Evolutionary conservation across 2,113 vertebrate genomes (phyloP), one percentile per base, ranked within the genome.

Genomic region (Caretta caretta): DNA sequence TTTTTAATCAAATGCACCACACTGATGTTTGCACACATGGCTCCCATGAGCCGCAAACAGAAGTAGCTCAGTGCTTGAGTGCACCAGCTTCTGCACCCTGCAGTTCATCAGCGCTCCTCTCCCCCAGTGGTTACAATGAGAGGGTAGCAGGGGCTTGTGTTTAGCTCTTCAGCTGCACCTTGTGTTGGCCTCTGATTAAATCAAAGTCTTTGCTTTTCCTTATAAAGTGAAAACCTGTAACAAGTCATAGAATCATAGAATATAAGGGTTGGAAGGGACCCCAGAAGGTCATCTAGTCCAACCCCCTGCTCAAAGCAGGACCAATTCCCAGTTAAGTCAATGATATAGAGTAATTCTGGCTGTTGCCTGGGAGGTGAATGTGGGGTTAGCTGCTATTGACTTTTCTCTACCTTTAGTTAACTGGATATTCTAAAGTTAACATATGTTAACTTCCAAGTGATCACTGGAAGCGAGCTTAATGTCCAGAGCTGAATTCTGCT

Each of bases 1-100:
- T 97, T 97, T 97, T 97, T 97, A 97, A 97, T 97, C 97, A 97
- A 97, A 96, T 84, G 94, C 96, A 96, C 96, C 94, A 97, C 97
- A 97, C 96, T 96, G 97, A 88, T 96, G 95, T 97, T 97, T 97
- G 95, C 94, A 96, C 96, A 96, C 94, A 90, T 97, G 93, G 96
- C 95, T 97, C 95, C 93, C 97, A 95, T 96, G 96, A 92, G 90
- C 97, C 59, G 96, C 91, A 96, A 97, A 96, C 90, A 97, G 96
- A 97, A 97, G 95, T 94, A 95, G 96, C 96, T 97, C 96, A 97
- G 87, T 91, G 50, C 89, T 96, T 57, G 80, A 93, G 89, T 2
- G 75, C 31, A 96, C 92, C 17, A 38, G 69, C 89, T 96, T 86
- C 84, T 93, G 51, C 65, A 87, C 5, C 5, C 51, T 82, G 62